Percentiles rank a stretch among this genome's conserved stretches.
Evolutionary conservation across 64 coral and sea anemone species (phyloP).

Genomic region (Montipora cactus): DNA sequence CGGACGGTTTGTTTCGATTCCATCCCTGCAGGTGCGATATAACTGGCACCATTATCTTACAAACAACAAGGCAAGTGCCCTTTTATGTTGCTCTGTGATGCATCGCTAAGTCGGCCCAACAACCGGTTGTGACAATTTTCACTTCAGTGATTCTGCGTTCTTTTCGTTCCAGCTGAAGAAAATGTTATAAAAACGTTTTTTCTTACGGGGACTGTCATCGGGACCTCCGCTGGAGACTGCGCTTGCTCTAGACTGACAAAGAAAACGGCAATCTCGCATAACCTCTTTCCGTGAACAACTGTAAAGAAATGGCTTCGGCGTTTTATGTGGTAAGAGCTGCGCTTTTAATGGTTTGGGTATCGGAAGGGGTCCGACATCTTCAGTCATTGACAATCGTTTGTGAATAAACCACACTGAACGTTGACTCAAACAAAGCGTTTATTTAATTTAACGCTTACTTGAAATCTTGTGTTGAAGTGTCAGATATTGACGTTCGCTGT

Average conservation of each 20-base stretch:
- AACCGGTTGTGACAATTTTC: slow-evolving; percentile 30
- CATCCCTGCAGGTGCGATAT: slow-evolving; percentile 34
- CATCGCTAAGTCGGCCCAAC: background rate
- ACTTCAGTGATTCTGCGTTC: slow-evolving; percentile 32
- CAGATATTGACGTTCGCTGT: background rate
- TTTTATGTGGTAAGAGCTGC: background rate
- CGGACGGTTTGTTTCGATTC: slow-evolving; percentile 21
- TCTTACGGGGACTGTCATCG: background rate
- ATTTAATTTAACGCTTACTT: background rate
- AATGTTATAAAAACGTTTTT: background rate
- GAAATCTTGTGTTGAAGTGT: background rate
- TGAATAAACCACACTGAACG: background rate
- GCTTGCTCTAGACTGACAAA: background rate
- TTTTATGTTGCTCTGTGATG: slow-evolving; percentile 17
- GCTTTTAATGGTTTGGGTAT: background rate
- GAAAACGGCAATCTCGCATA: no score
- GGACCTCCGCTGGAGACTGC: background rate
- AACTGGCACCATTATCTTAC: slow-evolving; percentile 40
- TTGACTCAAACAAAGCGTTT: slow-evolving; percentile 1
- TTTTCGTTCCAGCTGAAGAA: background rate
- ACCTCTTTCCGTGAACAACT: background rate
- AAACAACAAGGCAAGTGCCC: slow-evolving; percentile 39
- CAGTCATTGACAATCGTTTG: background rate
- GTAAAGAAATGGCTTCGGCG: background rate
- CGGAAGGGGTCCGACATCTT: background rate